These are phyloP conservation scores for Callionymus lyra DNA, from an alignment of 2,113 vertebrate genomes.

Conservation along the genomic window DNA sequence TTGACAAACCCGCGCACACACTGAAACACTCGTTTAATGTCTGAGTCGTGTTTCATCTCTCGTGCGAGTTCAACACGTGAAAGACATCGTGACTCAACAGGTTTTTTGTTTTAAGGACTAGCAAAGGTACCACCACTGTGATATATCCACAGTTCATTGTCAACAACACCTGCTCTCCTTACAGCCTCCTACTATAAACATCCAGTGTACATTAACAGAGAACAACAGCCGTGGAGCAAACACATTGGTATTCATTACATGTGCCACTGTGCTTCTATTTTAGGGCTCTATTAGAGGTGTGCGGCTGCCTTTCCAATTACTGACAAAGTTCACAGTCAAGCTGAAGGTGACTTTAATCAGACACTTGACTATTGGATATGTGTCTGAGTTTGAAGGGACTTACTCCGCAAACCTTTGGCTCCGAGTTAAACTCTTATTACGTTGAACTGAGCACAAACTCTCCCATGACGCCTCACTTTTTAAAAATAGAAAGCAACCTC, in stretches of 20 bases:
- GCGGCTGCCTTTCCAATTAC: constrained; percentile 10
- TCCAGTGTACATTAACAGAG: constrained; percentile 1
- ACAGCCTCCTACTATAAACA: background rate
- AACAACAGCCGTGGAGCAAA: background rate
- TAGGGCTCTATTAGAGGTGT: constrained; percentile 14
- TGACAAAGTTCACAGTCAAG: constrained; percentile 4
- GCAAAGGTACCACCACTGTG: no score
- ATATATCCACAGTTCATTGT: constrained; percentile 1
- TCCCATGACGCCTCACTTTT: no score
- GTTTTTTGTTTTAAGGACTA: background rate
- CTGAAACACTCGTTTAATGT: constrained; percentile 12
- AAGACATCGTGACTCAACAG: no score
- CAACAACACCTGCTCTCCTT: background rate
- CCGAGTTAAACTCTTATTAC: background rate
- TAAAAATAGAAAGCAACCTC: no score
- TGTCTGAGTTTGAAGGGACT: constrained; percentile 3
- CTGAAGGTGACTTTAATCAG: constrained; percentile 25
- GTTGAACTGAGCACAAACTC: no score
- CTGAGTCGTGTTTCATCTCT: constrained; percentile 13
- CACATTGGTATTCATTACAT: constrained; percentile 15
- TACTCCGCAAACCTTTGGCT: background rate
- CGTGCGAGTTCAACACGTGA: constrained; percentile 2
- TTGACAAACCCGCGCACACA: background rate
- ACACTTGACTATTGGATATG: background rate
- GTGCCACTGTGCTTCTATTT: constrained; percentile 5